phyloP scores from a whole-genome alignment of 2,888 invertebrate genomes.

The Globia sparganii region DNA sequence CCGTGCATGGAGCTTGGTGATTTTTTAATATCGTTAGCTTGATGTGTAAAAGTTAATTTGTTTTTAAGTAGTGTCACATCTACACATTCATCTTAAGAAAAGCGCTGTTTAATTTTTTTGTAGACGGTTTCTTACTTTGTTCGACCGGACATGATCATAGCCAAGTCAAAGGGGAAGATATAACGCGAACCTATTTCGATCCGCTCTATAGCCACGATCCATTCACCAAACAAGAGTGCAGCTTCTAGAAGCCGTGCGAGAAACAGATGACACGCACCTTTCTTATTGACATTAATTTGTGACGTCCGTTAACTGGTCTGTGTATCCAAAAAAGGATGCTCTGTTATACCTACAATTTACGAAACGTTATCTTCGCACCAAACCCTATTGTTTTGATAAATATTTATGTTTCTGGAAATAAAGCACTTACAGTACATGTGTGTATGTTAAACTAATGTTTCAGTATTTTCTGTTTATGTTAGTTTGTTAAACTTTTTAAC shows the following conservation, averaged over 20 bases:
- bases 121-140: background rate
- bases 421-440: background rate
- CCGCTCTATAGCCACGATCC: background rate
- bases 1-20: conserved; percentile 10
- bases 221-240: background rate
- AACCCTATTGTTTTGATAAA: background rate
- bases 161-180: background rate
- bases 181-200: background rate
- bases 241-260: background rate
- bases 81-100: background rate
- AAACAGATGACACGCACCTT: background rate
- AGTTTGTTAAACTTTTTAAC: too few relatives aligned
- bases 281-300: background rate
- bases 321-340: background rate
- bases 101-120: background rate
- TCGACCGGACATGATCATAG: background rate
- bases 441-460: too few relatives aligned
- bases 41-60: background rate
- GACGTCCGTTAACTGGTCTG: background rate
- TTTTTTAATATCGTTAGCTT: conserved; percentile 20
- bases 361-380: background rate
- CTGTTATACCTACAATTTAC: background rate
- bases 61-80: background rate
- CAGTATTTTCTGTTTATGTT: too few relatives aligned
- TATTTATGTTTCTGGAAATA: background rate